Base-by-base conservation (phyloP, 2,888 invertebrate species). In the Sycophila texana region DNA sequence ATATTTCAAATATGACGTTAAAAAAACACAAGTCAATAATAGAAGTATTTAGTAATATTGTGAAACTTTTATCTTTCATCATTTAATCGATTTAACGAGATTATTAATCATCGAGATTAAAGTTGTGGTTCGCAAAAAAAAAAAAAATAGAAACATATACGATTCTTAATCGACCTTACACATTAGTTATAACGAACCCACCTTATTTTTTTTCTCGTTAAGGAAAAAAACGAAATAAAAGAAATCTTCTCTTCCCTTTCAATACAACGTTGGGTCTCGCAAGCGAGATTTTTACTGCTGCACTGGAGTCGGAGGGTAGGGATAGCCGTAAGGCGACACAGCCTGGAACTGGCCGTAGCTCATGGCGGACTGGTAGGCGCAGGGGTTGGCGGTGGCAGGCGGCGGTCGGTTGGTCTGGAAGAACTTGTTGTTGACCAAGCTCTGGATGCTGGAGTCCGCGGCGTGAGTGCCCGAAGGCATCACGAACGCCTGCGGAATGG, bases 341-440 rank as follows among this genome's bases (percentile, higher is more conserved):
- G 94, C 93, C 74, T 94, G 93, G 89, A 94, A 94, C 89, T 95
- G 94, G 74, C 94, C 93, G 88, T 94, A 95, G 90, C 94, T 86
- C 92, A 94, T 91, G 4, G 81, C 81, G 60, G 92, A 92, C 84
- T 93, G 93, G 86, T 92, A 93, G 70, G 92, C 93, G 86, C 93
- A 93, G 5, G 93, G 92, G 82, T 92, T 93, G 65, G 92, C 91
- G 53, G 91, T 91, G 55, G 91, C 91, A 1, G 92, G 92, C n/a
- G 92, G 92, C 75, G 92, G 90, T 77, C 92, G 91, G 82, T 93
- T 93, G 18, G 94, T 93, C 85, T 95, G 95, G 92, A 95, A 95
- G 92, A 94, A 95, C 89, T 95, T 95, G 89, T 94, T 95, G 87
- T 94, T 90, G 49, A 92, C 91, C 84, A 93, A 89, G 61, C 91